Percentiles rank a stretch among this genome's conserved stretches.
These are phyloP conservation scores for Ariolimax columbianus DNA, from an alignment of 2,888 invertebrate genomes.

Conservation along the genomic window DNA sequence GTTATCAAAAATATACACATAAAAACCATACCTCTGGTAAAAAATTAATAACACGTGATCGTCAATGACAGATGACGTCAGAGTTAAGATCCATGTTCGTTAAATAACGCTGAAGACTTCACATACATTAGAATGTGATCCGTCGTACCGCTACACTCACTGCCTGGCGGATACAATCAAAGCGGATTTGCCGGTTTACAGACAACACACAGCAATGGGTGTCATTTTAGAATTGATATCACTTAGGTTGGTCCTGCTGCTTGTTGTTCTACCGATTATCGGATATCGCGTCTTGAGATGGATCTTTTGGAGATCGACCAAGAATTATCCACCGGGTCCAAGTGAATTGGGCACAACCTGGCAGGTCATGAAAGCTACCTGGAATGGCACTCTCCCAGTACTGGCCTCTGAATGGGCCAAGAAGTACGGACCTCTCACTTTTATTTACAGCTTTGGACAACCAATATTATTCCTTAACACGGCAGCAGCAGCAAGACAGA, in stretches of 20 bases:
- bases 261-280: background rate
- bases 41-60: too few relatives aligned
- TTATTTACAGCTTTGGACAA: background rate
- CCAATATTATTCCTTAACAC: conserved; percentile 33
- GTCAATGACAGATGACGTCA: too few relatives aligned
- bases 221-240: background rate
- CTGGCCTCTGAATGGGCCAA: conserved; percentile 38
- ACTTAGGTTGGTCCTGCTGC: background rate
- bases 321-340: conserved; percentile 40
- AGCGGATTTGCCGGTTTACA: background rate
- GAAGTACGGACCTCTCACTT: conserved; percentile 26
- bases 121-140: too few relatives aligned
- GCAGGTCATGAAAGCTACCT: conserved; percentile 2
- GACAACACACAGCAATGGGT: background rate
- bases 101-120: too few relatives aligned
- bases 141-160: too few relatives aligned
- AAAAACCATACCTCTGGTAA: too few relatives aligned
- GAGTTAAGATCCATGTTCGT: too few relatives aligned
- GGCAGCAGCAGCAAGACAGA: background rate
- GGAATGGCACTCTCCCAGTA: conserved; percentile 17
- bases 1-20: too few relatives aligned
- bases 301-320: background rate
- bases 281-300: background rate
- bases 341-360: background rate
- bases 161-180: too few relatives aligned